phyloP scores from a whole-genome alignment of 1,140 invertebrate species.

The Drosophila sp. region DNA sequence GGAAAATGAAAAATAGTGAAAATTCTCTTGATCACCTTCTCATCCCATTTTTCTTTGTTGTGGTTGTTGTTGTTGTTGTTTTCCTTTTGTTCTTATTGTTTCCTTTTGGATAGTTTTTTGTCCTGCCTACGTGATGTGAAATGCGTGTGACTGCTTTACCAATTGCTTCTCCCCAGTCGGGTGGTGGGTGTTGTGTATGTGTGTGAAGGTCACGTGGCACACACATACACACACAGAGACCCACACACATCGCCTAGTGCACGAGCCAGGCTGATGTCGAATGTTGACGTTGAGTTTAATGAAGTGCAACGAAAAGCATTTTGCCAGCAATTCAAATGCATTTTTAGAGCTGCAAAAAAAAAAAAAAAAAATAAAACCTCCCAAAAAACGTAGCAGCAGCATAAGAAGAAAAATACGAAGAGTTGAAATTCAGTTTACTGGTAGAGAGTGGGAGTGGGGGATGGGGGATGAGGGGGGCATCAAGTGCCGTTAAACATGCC shows the following conservation, averaged over 20 bases:
- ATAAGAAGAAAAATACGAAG: background rate
- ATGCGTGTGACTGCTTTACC: slow-evolving; percentile 11
- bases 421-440: background rate
- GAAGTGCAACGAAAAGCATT: slow-evolving; percentile 68
- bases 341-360: slow-evolving; percentile 12
- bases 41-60: background rate
- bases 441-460: background rate
- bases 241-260: slow-evolving; percentile 43
- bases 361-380: background rate
- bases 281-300: slow-evolving; percentile 70
- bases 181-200: background rate
- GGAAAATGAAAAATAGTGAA: slow-evolving; percentile 41
- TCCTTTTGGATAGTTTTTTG: slow-evolving; percentile 24
- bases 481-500: slow-evolving; percentile 62
- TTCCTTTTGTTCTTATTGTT: slow-evolving; percentile 20
- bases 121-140: slow-evolving; percentile 39
- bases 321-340: slow-evolving; percentile 73
- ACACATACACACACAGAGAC: background rate
- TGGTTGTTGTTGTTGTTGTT: background rate
- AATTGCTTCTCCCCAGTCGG: background rate
- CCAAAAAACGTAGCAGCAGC: background rate
- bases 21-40: slow-evolving; percentile 10
- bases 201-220: slow-evolving; percentile 12
- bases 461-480: slow-evolving; percentile 41
- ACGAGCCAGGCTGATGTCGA: slow-evolving; percentile 55